phyloP scores from a whole-genome alignment of 92 coral and sea anemone genomes.

The Muricea muricata region DNA sequence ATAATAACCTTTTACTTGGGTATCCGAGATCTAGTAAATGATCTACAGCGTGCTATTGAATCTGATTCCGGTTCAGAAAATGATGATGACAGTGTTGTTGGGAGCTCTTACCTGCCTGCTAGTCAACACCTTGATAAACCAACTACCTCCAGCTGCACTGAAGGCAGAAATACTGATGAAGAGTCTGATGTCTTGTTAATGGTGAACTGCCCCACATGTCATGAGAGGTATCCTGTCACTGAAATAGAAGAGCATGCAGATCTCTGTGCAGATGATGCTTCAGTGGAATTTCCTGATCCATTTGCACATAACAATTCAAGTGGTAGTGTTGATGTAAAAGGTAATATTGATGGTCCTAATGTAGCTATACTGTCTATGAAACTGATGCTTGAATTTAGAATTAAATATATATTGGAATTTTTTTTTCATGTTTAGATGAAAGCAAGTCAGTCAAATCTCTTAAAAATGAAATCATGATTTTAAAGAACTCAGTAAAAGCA shows the following conservation, averaged over 20 bases:
- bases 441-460: neutral
- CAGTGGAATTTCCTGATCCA: slow-evolving; percentile 57
- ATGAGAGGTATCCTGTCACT: slow-evolving; percentile 46
- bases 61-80: slow-evolving; percentile 1
- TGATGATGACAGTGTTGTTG: neutral
- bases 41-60: neutral
- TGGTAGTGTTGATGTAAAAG: too few species aligned
- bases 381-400: too few species aligned
- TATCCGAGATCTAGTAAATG: neutral
- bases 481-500: neutral
- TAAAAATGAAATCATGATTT: neutral
- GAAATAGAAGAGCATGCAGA: slow-evolving; percentile 59
- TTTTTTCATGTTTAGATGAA: slow-evolving; percentile 4
- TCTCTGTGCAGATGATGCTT: slow-evolving; percentile 48
- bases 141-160: too few species aligned
- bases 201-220: slow-evolving; percentile 33
- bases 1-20: slow-evolving; percentile 28
- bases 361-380: too few species aligned
- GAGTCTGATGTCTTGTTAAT: neutral
- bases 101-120: neutral
- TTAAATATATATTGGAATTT: too few species aligned
- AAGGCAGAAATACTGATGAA: too few species aligned
- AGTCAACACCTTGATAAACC: too few species aligned
- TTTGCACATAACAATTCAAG: too few species aligned
- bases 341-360: too few species aligned